Conservation (phyloP, 2,888 invertebrate species). For the Brachyopa scutellaris region DNA sequence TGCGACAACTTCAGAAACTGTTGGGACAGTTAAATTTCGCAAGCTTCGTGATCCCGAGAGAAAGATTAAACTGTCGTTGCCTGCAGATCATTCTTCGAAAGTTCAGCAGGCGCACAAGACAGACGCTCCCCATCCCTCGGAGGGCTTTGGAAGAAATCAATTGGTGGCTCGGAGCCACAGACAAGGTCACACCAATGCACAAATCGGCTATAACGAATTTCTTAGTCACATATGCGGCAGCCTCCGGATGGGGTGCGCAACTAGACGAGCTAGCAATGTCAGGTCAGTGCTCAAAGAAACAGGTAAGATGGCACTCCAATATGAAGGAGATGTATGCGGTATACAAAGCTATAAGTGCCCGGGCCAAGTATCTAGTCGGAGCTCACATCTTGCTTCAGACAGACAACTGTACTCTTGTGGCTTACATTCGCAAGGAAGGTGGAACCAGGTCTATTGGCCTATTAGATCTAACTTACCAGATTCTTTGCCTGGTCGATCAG, state of each 20-base stretch:
- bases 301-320: constrained; percentile 1
- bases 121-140: neutral
- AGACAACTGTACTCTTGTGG: constrained; percentile 26
- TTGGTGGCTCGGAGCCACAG: constrained; percentile 1
- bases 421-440: constrained; percentile 21
- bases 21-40: neutral
- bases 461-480: constrained; percentile 6
- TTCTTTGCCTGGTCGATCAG: constrained; percentile 8
- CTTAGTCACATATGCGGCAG: too few species aligned
- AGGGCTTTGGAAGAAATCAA: constrained; percentile 3
- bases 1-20: neutral
- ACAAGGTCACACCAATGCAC: too few species aligned
- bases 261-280: constrained; percentile 10
- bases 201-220: too few species aligned
- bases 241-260: constrained; percentile 20
- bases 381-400: constrained; percentile 30
- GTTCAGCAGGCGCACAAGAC: neutral
- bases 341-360: neutral
- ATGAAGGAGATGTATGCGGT: constrained; percentile 34
- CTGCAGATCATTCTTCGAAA: constrained; percentile 9
- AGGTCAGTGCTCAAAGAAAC: constrained; percentile 1
- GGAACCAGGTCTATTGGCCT: constrained; percentile 6
- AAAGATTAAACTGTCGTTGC: neutral
- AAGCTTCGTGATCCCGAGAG: constrained; percentile 16
- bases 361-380: too few species aligned